Base-by-base conservation (phyloP, 2,113 vertebrate species). In the Corvus cornix region DNA sequence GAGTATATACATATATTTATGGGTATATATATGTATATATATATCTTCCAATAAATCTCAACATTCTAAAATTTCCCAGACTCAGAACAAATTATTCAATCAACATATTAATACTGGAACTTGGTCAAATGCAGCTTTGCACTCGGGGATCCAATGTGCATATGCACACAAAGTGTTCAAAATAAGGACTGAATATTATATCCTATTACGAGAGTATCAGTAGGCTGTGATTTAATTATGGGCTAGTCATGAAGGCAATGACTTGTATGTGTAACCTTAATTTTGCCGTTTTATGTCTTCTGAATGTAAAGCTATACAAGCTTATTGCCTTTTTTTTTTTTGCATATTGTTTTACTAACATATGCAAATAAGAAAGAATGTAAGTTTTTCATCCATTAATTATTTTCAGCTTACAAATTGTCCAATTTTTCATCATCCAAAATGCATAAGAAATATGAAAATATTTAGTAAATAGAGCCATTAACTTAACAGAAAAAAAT, bases 401-500 rank as follows among this genome's bases (percentile, higher is more conserved):
- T 95, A 92, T 90, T 95, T 97, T 93, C 73, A 91, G 12, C 19
- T 84, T 93, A 41, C 26, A 95, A 84, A 96, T 87, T 84, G 24
- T 35, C 17, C 12, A 74, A 41, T 76, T 93, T 94, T 97, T 95
- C 43, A 92, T 66, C 4, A 94, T 88, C 19, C 11, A 77, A 87
- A 92, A 86, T 68, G 18, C 35, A 63, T 41, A 96, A 92, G 55
- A 81, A 96, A 93, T 95, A 96, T 95, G 67, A 62, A 97, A 97
- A 97, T 97, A 95, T 87, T 96, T 96, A 87, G 60, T 84, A 97
- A 96, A 96, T 76, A 97, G 77, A 68, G 90, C 37, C 22, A 94
- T 97, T 96, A 93, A 95, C 92, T 97, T 97, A 96, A 82, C 77
- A 51, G n/a, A 63, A 97, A 90, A 87, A 97, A 95, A 94, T 95